These are phyloP conservation scores for Dipus sagitta DNA, from an alignment of 2,797 vertebrate genomes.

Conservation along the genomic window DNA sequence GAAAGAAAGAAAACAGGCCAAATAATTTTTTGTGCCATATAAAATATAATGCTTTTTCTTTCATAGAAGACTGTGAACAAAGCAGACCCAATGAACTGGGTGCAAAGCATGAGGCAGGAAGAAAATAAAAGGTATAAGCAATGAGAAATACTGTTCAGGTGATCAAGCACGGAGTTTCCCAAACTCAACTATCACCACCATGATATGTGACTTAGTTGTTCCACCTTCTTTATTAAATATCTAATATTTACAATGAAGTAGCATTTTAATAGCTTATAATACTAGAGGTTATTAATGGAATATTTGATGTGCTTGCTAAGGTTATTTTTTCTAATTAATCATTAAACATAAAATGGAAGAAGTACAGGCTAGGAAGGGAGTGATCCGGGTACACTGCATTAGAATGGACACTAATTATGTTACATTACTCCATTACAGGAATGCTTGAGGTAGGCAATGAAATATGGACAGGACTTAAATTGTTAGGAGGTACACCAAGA, in stretches of 20 bases:
- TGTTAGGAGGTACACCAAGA: not conserved
- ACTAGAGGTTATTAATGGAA: not conserved
- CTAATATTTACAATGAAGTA: constrained; percentile 31
- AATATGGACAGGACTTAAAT: not conserved
- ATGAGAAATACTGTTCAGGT: not conserved
- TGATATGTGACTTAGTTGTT: not conserved
- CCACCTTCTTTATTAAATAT: not conserved
- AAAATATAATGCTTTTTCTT: not conserved
- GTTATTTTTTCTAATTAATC: constrained; percentile 23
- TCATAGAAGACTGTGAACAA: not conserved
- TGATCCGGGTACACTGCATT: not conserved
- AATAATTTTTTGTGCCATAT: not conserved
- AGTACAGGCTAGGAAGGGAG: not conserved
- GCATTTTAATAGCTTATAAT: not conserved
- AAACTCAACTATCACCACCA: not conserved
- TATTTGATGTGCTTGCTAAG: not conserved
- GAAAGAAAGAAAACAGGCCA: not conserved
- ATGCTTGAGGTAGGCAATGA: not conserved
- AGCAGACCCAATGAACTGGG: not conserved
- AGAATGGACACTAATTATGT: not conserved
- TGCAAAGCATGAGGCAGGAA: not conserved
- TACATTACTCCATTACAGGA: not conserved
- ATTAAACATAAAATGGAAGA: not conserved
- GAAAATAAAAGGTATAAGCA: not conserved
- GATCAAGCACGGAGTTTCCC: not conserved